Base-by-base conservation (phyloP, 2,888 invertebrate genomes). In the Baccha elongata region DNA sequence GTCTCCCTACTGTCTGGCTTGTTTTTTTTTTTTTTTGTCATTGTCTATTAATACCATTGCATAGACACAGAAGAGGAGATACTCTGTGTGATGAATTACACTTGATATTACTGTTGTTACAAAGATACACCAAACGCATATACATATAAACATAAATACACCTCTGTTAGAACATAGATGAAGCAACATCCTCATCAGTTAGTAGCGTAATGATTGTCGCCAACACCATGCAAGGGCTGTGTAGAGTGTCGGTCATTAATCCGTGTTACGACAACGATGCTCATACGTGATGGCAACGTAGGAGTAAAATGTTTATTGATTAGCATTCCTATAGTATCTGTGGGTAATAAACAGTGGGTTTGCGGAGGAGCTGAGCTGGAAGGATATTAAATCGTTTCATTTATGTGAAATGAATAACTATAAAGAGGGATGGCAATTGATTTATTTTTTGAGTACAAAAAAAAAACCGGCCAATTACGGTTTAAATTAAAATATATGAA, bases 1-100 rank as follows among this genome's bases (percentile, higher is more conserved):
- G 80, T 81, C 75, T 81, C 71, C 81, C 60, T 67, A 67, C 67
- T 65, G 81, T 81, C 81, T 81, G 75, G 75, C 71, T 53, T 81
- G 75, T 81, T 81, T 75, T 81, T 69, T 69, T 71, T 75, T n/a
- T n/a, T n/a, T n/a, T n/a, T n/a, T n/a, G n/a, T n/a, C n/a, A n/a
- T 32, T 32, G 29, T 32, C 29, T 32, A 32, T 32, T 76, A 69
- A 76, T 58, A 71, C 64, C 76, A 69, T 42, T 46, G 19, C 48
- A 32, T 4, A 1, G 6, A 32, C 29, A n/a, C 7, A 32, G 3
- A 10, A 15, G 26, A 8, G 48, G 35, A 35, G 52, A n/a, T n/a
- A 26, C 50, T 17, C 6, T 8, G 8, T 44, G 48, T 75, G 76
- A 76, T 81, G 71, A 75, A 76, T 62, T 60, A 48, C 29, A 62